phyloP scores from a whole-genome alignment of 2,888 invertebrate species.

The Orthosia cruda region DNA sequence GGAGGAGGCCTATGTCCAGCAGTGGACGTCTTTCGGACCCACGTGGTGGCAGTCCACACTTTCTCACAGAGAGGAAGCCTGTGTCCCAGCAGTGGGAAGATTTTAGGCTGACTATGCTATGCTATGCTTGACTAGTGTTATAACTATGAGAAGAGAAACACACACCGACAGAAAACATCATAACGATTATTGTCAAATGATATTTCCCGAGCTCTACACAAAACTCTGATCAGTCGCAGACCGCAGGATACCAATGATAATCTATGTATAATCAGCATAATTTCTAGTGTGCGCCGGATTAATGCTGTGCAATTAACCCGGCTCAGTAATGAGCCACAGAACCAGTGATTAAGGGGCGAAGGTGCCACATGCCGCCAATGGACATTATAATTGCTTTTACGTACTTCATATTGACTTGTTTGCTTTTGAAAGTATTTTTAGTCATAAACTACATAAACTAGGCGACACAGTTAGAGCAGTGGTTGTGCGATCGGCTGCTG shows the following conservation, averaged over 20 bases:
- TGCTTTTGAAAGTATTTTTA: too few relatives aligned
- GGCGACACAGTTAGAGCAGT: too few relatives aligned
- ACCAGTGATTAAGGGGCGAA: constrained; percentile 47
- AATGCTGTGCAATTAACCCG: constrained; percentile 59
- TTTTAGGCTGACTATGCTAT: too few relatives aligned
- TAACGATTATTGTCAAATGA: background rate
- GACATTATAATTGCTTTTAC: constrained; percentile 26
- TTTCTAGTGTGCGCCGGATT: constrained; percentile 37
- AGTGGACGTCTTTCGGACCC: too few relatives aligned
- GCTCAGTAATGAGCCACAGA: constrained; percentile 52
- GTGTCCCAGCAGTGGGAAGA: too few relatives aligned
- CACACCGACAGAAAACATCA: background rate
- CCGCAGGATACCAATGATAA: constrained; percentile 42
- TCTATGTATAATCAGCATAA: constrained; percentile 58
- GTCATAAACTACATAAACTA: too few relatives aligned
- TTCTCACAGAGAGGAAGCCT: too few relatives aligned
- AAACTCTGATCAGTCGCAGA: constrained; percentile 39
- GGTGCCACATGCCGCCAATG: constrained; percentile 24
- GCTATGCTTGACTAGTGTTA: too few relatives aligned
- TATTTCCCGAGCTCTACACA: background rate
- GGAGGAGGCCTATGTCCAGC: too few relatives aligned
- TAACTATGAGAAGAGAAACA: background rate
- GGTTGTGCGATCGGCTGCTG: too few relatives aligned
- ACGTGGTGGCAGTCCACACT: too few relatives aligned
- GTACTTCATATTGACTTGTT: too few relatives aligned